A percentile compares a stretch with the other conserved stretches of the same genome.
phyloP scores from a whole-genome alignment of 23 tunicate species.

The Halocynthia roretzi region DNA sequence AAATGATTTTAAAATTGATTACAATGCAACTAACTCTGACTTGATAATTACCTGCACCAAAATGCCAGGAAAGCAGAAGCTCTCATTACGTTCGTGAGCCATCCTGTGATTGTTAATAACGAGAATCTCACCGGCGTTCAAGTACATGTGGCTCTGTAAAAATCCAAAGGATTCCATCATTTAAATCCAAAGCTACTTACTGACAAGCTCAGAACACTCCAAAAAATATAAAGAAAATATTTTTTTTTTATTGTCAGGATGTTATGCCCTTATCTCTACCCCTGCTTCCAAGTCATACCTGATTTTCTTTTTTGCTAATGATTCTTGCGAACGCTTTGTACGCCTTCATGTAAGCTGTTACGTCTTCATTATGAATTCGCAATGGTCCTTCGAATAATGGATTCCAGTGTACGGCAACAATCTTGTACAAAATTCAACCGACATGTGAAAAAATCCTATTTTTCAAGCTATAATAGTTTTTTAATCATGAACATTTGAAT shows the following conservation, averaged over 20 bases:
- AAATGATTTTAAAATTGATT: no score
- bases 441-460: no score
- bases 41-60: no score
- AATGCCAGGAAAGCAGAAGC: no score
- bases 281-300: no score
- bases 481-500: no score
- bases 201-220: no score
- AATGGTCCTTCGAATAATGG: neutral
- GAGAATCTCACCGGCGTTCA: neutral
- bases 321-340: neutral
- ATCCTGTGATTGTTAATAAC: neutral
- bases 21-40: no score
- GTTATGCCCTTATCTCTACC: neutral
- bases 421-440: neutral
- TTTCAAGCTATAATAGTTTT: no score
- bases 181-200: no score
- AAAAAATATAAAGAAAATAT: no score
- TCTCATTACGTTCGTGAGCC: neutral
- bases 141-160: neutral
- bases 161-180: no score
- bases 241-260: neutral
- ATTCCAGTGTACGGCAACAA: constrained; percentile 15
- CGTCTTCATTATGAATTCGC: constrained; percentile 3
- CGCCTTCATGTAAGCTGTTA: neutral
- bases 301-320: neutral